Conservation (phyloP, 2,113 vertebrate species). For the Oxyura jamaicensis region DNA sequence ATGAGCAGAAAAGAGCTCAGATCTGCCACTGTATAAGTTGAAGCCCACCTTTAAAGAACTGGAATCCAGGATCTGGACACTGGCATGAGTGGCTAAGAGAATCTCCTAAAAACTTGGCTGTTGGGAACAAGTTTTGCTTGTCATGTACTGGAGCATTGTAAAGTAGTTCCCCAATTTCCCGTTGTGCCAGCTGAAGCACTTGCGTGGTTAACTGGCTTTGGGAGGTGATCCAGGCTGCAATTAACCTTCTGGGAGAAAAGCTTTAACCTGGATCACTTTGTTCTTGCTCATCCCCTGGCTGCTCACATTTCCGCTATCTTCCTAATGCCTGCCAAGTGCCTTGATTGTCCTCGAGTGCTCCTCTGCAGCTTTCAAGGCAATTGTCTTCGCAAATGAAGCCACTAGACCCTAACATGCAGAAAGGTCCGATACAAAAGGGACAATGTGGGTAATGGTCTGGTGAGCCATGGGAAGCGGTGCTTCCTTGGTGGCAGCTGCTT, state of each 20-base stretch:
- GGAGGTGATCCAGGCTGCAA: background rate
- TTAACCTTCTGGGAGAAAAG: background rate
- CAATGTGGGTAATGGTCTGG: background rate
- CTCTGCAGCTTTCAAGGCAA: background rate
- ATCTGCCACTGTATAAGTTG: background rate
- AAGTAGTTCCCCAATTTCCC: background rate
- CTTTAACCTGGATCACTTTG: background rate
- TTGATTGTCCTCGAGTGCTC: accelerated
- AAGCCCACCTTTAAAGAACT: background rate
- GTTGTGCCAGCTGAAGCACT: background rate
- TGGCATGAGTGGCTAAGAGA: background rate
- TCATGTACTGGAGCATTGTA: background rate
- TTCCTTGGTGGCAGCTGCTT: background rate
- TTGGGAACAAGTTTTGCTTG: background rate
- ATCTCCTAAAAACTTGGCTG: background rate
- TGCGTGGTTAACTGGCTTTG: background rate
- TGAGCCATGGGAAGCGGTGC: background rate
- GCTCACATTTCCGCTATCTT: background rate
- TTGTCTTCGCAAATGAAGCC: background rate
- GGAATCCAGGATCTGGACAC: background rate
- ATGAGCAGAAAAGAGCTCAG: background rate
- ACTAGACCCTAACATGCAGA: background rate
- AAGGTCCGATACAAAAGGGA: background rate
- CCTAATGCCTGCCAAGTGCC: background rate
- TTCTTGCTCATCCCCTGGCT: background rate